phyloP scores from a whole-genome alignment of 1,140 invertebrate genomes.

The Popillia japonica region DNA sequence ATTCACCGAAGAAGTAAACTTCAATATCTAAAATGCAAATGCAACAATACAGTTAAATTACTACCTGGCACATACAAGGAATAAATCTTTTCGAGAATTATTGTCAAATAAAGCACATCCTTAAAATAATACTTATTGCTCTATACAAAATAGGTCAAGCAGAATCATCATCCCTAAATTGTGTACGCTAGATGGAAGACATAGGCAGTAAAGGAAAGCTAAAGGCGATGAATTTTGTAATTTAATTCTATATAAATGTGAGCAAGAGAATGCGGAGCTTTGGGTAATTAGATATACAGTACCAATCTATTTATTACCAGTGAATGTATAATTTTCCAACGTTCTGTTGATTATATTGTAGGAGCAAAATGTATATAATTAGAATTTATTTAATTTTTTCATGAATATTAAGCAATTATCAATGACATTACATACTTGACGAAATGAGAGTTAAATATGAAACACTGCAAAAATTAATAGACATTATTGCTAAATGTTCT shows the following conservation, averaged over 20 bases:
- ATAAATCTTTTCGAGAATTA: not conserved
- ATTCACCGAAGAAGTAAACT: conserved; percentile 9
- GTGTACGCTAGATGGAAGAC: not conserved
- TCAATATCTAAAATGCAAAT: not conserved
- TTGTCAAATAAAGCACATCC: not conserved
- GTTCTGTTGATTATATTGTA: no score
- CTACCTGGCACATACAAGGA: not conserved
- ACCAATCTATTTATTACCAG: no score
- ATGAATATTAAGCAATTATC: no score
- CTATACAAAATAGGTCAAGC: conserved; percentile 19
- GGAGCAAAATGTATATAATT: no score
- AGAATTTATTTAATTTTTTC: no score
- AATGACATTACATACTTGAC: no score
- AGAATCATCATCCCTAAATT: conserved; percentile 9
- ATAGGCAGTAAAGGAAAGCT: not conserved
- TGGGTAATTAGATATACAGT: no score
- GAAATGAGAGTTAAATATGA: no score
- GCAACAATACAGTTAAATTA: no score
- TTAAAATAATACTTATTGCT: not conserved
- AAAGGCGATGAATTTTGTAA: not conserved
- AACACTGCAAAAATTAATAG: no score
- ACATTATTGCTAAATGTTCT: no score
- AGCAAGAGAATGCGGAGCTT: not conserved
- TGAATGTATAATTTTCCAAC: no score
- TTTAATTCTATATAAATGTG: conserved; percentile 18